Percentiles rank a stretch among this genome's conserved stretches.
Evolutionary conservation across 2,888 invertebrate genomes (phyloP).

Genomic region (Rhingia campestris): DNA sequence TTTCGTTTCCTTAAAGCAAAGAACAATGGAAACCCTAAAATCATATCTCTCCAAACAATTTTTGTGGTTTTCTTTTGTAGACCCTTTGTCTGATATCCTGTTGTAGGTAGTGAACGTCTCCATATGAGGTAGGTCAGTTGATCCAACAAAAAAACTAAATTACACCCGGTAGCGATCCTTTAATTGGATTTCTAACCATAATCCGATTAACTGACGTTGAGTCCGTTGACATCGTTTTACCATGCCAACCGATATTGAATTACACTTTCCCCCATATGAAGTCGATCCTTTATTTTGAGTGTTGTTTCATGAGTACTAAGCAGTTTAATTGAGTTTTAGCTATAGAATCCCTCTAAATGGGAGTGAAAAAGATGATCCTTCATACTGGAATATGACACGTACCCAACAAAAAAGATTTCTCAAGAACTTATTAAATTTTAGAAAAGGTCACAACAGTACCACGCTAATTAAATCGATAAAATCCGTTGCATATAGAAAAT

Average conservation of each 20-base stretch:
- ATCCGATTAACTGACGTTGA: not conserved
- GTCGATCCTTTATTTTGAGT: not conserved
- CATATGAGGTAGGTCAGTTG: slow-evolving; percentile 15
- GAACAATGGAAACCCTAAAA: not conserved
- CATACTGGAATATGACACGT: no score
- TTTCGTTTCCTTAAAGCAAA: not conserved
- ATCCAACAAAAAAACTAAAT: not conserved
- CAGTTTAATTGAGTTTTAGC: not conserved
- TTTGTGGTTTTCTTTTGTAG: not conserved
- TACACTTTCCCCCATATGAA: not conserved
- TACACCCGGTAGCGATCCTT: not conserved
- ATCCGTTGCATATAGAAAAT: slow-evolving; percentile 11
- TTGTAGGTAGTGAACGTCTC: not conserved
- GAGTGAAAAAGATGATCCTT: no score
- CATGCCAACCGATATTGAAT: slow-evolving; percentile 4
- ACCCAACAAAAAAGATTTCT: no score
- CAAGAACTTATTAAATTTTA: no score
- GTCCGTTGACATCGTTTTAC: slow-evolving; percentile 17
- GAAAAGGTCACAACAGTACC: not conserved
- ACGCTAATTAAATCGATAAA: slow-evolving; percentile 58
- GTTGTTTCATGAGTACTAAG: not conserved
- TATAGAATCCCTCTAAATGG: no score
- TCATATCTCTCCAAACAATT: not conserved
- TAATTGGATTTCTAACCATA: not conserved
- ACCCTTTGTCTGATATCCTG: slow-evolving; percentile 20